Conservation (phyloP, 2,888 invertebrate genomes). For the Lordiphosa andalusiaca region DNA sequence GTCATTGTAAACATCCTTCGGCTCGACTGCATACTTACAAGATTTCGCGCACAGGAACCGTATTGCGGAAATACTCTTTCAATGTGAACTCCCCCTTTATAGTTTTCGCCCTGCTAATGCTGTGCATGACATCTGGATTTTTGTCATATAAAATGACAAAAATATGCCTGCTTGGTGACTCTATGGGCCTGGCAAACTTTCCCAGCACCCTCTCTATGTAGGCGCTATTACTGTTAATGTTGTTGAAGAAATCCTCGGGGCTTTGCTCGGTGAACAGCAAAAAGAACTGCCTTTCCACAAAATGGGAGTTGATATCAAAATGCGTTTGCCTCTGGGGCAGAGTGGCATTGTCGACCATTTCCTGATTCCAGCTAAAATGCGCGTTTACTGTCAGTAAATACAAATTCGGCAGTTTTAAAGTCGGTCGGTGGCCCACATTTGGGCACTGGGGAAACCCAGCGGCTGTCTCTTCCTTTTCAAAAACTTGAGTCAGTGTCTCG, state of each 20-base stretch:
- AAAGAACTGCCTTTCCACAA: conserved; percentile 47
- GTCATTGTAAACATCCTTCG: background rate
- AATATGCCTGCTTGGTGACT: conserved; percentile 31
- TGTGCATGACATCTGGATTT: conserved; percentile 37
- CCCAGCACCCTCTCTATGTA: conserved; percentile 42
- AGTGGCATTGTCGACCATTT: conserved; percentile 1
- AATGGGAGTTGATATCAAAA: conserved; percentile 1
- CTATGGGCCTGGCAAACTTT: conserved; percentile 43
- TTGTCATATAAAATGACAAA: conserved; percentile 48
- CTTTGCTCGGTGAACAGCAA: conserved; percentile 29
- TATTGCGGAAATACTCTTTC: conserved; percentile 52
- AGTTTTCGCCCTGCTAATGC: conserved; percentile 36
- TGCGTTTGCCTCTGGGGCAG: background rate
- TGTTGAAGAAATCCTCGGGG: conserved; percentile 31
- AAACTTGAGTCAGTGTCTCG: conserved; percentile 28
- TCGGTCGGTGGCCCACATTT: conserved; percentile 9
- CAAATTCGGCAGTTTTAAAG: conserved; percentile 14
- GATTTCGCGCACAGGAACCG: conserved; percentile 38
- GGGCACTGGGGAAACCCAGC: conserved; percentile 23
- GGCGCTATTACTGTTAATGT: background rate
- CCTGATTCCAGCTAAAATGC: conserved; percentile 35
- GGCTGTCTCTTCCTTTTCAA: conserved; percentile 38
- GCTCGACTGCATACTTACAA: conserved; percentile 34
- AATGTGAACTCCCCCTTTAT: conserved; percentile 31
- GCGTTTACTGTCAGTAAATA: conserved; percentile 40